Evolutionary conservation across 2,113 vertebrate species (phyloP), one percentile per base, ranked within the genome.

Genomic region (Mesembrinibis cayennensis): DNA sequence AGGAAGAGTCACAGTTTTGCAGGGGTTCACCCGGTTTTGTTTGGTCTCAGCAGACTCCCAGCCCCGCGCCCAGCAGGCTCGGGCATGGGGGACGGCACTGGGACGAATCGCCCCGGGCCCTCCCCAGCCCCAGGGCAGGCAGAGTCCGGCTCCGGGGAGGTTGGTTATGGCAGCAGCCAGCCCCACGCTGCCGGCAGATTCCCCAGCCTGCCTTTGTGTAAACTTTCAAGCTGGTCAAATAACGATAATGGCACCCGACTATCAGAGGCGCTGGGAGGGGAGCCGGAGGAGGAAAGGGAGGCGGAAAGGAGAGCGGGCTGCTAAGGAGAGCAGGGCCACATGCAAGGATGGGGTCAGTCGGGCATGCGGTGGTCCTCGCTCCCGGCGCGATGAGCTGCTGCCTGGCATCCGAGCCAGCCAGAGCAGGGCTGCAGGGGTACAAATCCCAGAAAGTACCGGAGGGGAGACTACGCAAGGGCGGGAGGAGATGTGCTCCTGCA

Each of bases 221-320:
- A 32, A 30, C 29, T 73, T 44, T 6, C 47, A 22, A 56, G 14
- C 40, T 26, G 7, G 3, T 61, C 55, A 16, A 21, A 9, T 7
- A 27, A 16, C 3, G 11, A 1, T 1, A n/a, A 4, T 4, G 29
- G 65, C 26, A 32, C 40, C 38, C 2, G 0, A 29, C 1, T 11
- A 9, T 13, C 18, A 10, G 69, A 59, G 42, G 30, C 4, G 8
- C 76, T 16, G 40, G 32, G 56, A 67, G n/a, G 53, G 36, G 36
- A 52, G 27, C 10, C 0, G 44, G 59, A 82, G 38, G 52, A 69
- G 49, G 90, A 82, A 27, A 66, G 59, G 44, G 42, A 86, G 52
- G 61, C 72, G 23, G 52, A 30, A 53, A 50, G 0, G 3, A 18
- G 61, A 47, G 32, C 1, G 0, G 44, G 59, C 27, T 69, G 40